Evolutionary conservation across 2,888 invertebrate genomes (phyloP), one percentile per base, ranked within the genome.

Genomic region (Antheraea yamamai): DNA sequence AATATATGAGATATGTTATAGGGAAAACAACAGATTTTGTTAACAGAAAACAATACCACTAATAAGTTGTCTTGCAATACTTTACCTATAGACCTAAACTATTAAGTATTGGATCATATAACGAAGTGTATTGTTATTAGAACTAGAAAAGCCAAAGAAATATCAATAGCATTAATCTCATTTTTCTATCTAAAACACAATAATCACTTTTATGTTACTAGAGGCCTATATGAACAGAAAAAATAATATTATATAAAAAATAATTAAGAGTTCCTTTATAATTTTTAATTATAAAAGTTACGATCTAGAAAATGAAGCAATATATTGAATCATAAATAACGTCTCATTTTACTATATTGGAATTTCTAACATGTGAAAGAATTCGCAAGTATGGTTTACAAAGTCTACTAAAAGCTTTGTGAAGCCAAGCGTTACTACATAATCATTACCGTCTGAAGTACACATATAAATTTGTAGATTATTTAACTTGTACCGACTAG

Each of bases 381-480:
- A 39, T 70, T 70, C 35, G 68, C 68, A 68, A 35, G 18, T 68
- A 68, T 68, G 68, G n/a, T 35, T 68, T 68, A 68, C 30, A 68
- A 68, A 68, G 35, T 70, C 20, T 39, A 70, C 47, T 72, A 68
- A 47, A 52, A 68, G 35, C 47, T 71, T 64, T 72, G 51, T 71
- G 71, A 47, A 71, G 58, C 74, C 72, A 71, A 72, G 72, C 72
- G 61, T 75, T 58, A 61, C 71, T 75, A 72, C 51, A 64, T 75
- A 61, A 75, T 75, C 70, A 39, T 39, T 35, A 39, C 20, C 70
- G 70, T 35, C 20, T 75, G 73, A 35, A 55, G 75, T 75, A 70
- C 39, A 72, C 73, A 72, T 76, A 78, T 70, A 78, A 74, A 76
- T 78, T 78, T 79, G 76, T 76, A 77, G 76, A 79, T 79, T 77